Evolutionary conservation across 2,113 vertebrate genomes (phyloP).

Genomic region (Neoarius graeffei): DNA sequence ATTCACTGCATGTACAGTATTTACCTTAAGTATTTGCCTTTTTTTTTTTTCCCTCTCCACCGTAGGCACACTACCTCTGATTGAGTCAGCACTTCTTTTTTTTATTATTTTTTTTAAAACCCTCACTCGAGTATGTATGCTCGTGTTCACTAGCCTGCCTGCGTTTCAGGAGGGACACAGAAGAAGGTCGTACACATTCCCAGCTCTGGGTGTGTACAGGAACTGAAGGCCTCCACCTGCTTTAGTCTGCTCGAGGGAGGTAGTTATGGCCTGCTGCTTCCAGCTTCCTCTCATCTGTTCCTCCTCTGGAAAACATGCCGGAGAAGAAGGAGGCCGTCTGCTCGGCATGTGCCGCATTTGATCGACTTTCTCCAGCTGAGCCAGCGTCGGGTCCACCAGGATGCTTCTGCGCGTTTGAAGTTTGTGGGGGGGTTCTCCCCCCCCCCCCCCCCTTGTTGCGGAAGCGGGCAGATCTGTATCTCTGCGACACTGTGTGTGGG

Average conservation of each 20-base stretch:
- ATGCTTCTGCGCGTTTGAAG: constrained; percentile 60
- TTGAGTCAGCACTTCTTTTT: constrained; percentile 54
- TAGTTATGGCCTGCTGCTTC: constrained; percentile 32
- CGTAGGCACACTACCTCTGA: constrained; percentile 55
- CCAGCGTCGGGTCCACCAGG: constrained; percentile 47
- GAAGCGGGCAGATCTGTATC: constrained; percentile 57
- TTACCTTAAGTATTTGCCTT: constrained; percentile 59
- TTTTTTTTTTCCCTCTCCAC: constrained; percentile 39
- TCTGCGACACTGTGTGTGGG: constrained; percentile 41
- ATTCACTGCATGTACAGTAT: constrained; percentile 63
- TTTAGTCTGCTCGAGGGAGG: constrained; percentile 21
- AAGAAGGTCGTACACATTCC: constrained; percentile 36
- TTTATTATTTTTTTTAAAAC: not conserved
- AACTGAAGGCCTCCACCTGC: constrained; percentile 25
- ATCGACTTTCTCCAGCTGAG: constrained; percentile 55
- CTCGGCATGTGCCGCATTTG: constrained; percentile 62
- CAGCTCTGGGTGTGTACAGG: constrained; percentile 2
- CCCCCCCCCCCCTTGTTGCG: not conserved
- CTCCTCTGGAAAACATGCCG: constrained; percentile 25
- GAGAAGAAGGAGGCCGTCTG: constrained; percentile 25
- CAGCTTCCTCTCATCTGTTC: constrained; percentile 32
- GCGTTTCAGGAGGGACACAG: not conserved
- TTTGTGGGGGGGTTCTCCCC: constrained; percentile 20
- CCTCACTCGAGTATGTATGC: constrained; percentile 57
- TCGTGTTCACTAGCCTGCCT: not conserved